Base-by-base conservation (phyloP, 2,888 invertebrate species). In the Entomobrya proxima region DNA sequence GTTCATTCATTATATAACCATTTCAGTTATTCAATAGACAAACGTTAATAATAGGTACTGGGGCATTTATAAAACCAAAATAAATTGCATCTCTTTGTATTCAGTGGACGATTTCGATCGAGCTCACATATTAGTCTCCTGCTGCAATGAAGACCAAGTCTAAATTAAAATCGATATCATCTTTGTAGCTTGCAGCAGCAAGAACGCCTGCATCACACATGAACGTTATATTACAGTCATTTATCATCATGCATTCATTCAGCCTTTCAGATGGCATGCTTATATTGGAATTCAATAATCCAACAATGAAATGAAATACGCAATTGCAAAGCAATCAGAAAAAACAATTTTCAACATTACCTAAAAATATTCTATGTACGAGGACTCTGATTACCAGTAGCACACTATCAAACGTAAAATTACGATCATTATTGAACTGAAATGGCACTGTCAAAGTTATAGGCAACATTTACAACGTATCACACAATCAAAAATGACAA, bases 331-430 rank as follows among this genome's bases (percentile, higher is more conserved):
- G 61, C 61, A 61, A 81, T 81, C 81, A 74, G 37, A 81, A 75
- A 61, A 75, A 47, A 35, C 52, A 83, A 82, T 83, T 77, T 83
- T 64, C 76, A 83, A 32, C 83, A 83, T 76, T 77, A 67, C 69
- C n/a, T n/a, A n/a, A n/a, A n/a, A n/a, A n/a, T n/a, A n/a, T n/a
- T n/a, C n/a, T n/a, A n/a, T n/a, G n/a, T n/a, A n/a, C n/a, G n/a
- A n/a, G n/a, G n/a, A n/a, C n/a, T n/a, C n/a, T n/a, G n/a, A n/a
- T n/a, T n/a, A n/a, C n/a, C n/a, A n/a, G n/a, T n/a, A n/a, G n/a
- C n/a, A n/a, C 21, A 37, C 15, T 18, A 64, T 15, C 52, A 44
- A 61, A 64, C 61, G 30, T 61, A 13, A 11, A 21, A 21, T 67
- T 64, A 64, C 11, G 40, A 15, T 35, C 27, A 18, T 61, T 21